Base-by-base conservation (phyloP, 2,113 vertebrate species). In the Cnemophilus loriae region DNA sequence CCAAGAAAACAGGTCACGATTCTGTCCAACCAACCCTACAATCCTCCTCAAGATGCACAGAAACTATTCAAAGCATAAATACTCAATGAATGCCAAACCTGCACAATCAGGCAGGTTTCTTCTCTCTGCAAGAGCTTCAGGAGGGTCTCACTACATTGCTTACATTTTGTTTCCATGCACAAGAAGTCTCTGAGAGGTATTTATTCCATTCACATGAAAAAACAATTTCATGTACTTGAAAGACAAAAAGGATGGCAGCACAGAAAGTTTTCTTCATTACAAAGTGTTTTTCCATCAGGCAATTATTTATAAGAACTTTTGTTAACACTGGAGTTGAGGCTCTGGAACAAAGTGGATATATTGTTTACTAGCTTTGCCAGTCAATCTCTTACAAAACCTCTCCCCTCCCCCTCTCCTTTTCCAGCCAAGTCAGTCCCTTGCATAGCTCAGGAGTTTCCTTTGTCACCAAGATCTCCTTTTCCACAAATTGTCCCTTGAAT, bases 401-500 rank as follows among this genome's bases (percentile, higher is more conserved):
- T 90, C 94, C 90, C 95, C 84, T 88, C 90, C 93, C 79, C 92
- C 92, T 78, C 88, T 96, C n/a, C 61, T 89, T 86, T 86, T 74
- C 10, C 81, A 92, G 91, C 89, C 90, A 95, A 93, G 73, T n/a
- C 73, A 87, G 67, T 68, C 42, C 37, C 33, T 67, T 76, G 46
- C 55, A 11, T 3, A 50, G 90, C 41, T 97, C 88, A 98, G 77
- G 97, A 96, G 53, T 94, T 96, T 84, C 88, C 95, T 88, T 98
- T 98, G 52, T 78, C 95, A 84, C 76, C 44, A 37, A 95, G 86
- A 67, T 91, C 94, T 92, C 83, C 96, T 89, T 96, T 97, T 71
- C 95, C 96, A 95, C 97, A 97, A 78, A 95, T 64, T 1, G 96
- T 96, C 64, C 96, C 96, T 46, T 97, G 98, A 87, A 84, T 97